phyloP scores from a whole-genome alignment of 1,140 invertebrate species.

The Oryctes rhinoceros region DNA sequence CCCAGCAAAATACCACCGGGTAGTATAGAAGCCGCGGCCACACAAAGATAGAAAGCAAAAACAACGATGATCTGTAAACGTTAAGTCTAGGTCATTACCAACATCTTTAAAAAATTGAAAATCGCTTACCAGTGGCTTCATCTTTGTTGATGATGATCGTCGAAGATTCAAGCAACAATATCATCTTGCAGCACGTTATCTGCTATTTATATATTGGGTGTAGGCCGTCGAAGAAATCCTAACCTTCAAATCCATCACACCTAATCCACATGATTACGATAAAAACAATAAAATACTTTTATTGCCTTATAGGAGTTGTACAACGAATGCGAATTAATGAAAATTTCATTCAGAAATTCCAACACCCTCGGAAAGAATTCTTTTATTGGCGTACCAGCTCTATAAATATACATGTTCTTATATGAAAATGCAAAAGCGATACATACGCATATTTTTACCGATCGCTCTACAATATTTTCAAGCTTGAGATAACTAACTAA shows the following conservation, averaged over 20 bases:
- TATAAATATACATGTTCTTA: slow-evolving; percentile 1
- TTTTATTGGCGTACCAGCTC: neutral
- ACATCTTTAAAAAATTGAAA: neutral
- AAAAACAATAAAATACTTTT: slow-evolving; percentile 12
- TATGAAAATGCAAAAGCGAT: neutral
- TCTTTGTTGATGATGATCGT: neutral
- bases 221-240: neutral
- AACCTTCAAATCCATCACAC: slow-evolving; percentile 20
- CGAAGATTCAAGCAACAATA: slow-evolving; percentile 22
- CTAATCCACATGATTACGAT: slow-evolving; percentile 6
- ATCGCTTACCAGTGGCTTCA: neutral
- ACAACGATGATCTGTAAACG: neutral
- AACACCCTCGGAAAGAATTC: neutral
- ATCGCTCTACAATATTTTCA: neutral
- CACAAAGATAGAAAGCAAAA: neutral
- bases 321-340: neutral
- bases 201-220: slow-evolving; percentile 27
- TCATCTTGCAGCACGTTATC: slow-evolving; percentile 5
- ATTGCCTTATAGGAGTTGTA: neutral
- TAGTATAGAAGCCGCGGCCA: neutral
- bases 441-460: neutral
- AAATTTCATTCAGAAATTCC: slow-evolving; percentile 11
- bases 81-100: neutral
- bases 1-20: neutral
- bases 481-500: neutral